Base-by-base conservation (phyloP, 2,888 invertebrate species). In the Isoperla grammatica region DNA sequence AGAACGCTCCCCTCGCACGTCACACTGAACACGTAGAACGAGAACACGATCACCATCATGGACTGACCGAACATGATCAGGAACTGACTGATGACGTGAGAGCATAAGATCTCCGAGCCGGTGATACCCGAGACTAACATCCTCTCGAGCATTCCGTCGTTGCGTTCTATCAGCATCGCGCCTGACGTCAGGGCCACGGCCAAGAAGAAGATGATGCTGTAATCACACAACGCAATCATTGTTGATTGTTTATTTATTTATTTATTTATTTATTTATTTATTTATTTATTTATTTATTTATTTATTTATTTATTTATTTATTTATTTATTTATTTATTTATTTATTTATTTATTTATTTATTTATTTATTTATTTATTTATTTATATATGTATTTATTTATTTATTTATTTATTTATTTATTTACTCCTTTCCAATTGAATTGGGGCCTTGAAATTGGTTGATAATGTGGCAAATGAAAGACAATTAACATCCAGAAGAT, bases 171-270 rank as follows among this genome's bases (percentile, higher is more conserved):
- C 68, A 94, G 79, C 87, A 94, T 89, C 6, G 93, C 87, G 2
- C 94, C 88, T 0, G 95, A 90, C 0, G 95, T 96, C 56, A 95
- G 76, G 23, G 95, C 95, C 2, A 95, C 92, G 1, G 95, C 91
- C 74, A 95, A 80, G 79, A 96, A 95, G 78, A 94, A 96, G 45
- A 95, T 89, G 45, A 95, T 92, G 42, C 91, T 92, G 75, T 55
- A 77, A 72, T 65, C 46, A 60, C n/a, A n/a, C 63, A 63, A 61
- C 63, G 60, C 53, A 48, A 37, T 53, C 55, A 35, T 35, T 58
- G 35, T 40, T 43, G 46, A 17, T 49, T 37, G 54, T 56, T 59
- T 57, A 61, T 48, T 53, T 20, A 46, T 55, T 22, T n/a, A n/a
- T n/a, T n/a, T n/a, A n/a, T n/a, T n/a, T n/a, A n/a, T n/a, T n/a